A percentile compares a stretch with the other conserved stretches of the same genome.
These are phyloP conservation scores for Mormoops blainvillei DNA, from an alignment of 2,113 vertebrate species.

Conservation along the genomic window DNA sequence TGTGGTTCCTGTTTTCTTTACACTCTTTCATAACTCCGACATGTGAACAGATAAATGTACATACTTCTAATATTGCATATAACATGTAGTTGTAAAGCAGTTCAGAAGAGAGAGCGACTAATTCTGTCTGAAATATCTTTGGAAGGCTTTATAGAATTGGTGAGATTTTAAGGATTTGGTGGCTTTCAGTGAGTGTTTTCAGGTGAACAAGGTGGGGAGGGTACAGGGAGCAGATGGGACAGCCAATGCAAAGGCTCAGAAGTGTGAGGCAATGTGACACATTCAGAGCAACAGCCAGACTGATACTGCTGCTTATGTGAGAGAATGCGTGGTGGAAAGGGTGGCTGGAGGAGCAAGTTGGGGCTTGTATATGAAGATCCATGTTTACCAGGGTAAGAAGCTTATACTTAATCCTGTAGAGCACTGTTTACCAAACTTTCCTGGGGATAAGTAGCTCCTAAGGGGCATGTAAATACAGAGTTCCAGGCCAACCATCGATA, in stretches of 20 bases:
- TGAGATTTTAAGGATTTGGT: background rate
- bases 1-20: background rate
- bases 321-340: background rate
- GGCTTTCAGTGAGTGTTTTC: background rate
- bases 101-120: background rate
- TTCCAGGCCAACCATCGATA: background rate
- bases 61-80: background rate
- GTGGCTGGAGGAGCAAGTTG: background rate
- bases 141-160: background rate
- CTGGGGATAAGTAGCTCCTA: background rate
- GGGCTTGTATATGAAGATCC: background rate
- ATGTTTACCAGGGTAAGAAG: background rate
- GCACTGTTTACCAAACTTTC: background rate
- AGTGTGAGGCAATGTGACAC: rapidly evolving
- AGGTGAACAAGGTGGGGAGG: background rate
- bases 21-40: background rate
- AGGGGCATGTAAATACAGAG: background rate
- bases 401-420: background rate
- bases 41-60: background rate
- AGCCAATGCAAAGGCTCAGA: background rate
- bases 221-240: background rate
- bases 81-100: background rate
- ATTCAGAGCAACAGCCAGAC: background rate
- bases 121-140: background rate
- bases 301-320: background rate